Base-by-base conservation (phyloP, 2,113 vertebrate species). In the Cyprinus carpio region DNA sequence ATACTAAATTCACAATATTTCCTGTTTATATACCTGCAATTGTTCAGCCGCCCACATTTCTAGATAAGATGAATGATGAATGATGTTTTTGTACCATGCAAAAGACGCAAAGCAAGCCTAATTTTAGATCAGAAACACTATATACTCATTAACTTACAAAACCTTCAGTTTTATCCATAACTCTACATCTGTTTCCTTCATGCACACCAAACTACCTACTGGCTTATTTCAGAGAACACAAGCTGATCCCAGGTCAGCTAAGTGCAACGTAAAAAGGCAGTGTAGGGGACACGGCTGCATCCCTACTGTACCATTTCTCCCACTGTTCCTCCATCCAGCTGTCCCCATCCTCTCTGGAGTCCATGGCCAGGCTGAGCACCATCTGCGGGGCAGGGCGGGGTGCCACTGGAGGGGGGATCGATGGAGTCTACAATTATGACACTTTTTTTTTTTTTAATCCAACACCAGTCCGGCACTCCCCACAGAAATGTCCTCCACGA, bases 281-380 rank as follows among this genome's bases (percentile, higher is more conserved):
- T 10, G 56, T n/a, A n/a, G 56, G 56, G 23, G 49, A 77, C 49
- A 71, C 16, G 12, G 37, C 67, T 13, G 4, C 29, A 78, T 49
- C 40, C 60, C 23, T 74, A 67, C 72, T 95, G 91, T 96, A 97
- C 96, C 96, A 97, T 95, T 93, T 95, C 92, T 97, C 96, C 96
- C 96, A 97, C 92, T 95, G 96, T 82, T 97, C 96, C 90, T 97
- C 96, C 94, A 97, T 91, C 96, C 96, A 97, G 94, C 93, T 95
- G 87, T 96, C 95, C 91, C 95, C 90, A 87, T 91, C 95, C 91
- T 97, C 95, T 89, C 94, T 96, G 0, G 96, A 94, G 86, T 96
- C 96, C 96, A 96, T 97, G 93, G 92, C 94, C 92, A 92, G 91
- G 85, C 93, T 92, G 91, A 95, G 92, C 91, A 95, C 93, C 96